Conservation (phyloP, 2,797 vertebrate species). For the Sus cebifrons region DNA sequence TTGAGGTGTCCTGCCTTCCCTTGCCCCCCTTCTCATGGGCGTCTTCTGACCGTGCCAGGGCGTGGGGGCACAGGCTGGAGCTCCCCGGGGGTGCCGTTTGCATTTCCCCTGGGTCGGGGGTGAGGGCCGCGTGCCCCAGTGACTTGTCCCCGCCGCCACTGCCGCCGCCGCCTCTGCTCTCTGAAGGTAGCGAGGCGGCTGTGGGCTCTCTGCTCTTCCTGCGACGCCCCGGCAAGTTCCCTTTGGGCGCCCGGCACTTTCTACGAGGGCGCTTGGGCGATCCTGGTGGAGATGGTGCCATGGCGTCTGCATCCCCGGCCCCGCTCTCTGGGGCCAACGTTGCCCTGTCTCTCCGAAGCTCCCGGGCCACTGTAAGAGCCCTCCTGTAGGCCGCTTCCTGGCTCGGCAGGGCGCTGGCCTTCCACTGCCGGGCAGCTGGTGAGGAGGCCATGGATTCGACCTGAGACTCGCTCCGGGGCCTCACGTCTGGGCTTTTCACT, state of each 20-base stretch:
- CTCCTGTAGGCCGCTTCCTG: not conserved
- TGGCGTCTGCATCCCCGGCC: not conserved
- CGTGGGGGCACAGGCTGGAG: too few relatives aligned
- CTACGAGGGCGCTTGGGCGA: not conserved
- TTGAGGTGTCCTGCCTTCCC: not conserved
- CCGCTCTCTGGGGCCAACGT: not conserved
- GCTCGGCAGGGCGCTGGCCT: not conserved
- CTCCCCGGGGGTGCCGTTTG: not conserved
- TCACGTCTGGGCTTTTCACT: not conserved
- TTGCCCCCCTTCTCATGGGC: rapidly evolving
- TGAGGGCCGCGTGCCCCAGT: not conserved
- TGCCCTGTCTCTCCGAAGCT: not conserved
- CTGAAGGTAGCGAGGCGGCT: not conserved
- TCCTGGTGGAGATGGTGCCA: rapidly evolving
- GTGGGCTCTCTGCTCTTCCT: not conserved
- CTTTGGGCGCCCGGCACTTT: not conserved
- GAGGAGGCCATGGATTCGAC: not conserved
- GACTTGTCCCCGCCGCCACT: too few relatives aligned
- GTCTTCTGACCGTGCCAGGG: not conserved
- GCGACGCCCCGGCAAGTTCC: not conserved
- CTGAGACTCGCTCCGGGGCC: not conserved
- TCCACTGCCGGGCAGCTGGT: rapidly evolving
- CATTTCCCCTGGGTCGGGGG: rapidly evolving
- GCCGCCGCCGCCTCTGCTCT: not conserved
- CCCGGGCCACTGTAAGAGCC: not conserved